Percentiles rank a stretch among this genome's conserved stretches.
Evolutionary conservation across 1,140 invertebrate genomes (phyloP).

Genomic region (Trachymyrmex cornetzi): DNA sequence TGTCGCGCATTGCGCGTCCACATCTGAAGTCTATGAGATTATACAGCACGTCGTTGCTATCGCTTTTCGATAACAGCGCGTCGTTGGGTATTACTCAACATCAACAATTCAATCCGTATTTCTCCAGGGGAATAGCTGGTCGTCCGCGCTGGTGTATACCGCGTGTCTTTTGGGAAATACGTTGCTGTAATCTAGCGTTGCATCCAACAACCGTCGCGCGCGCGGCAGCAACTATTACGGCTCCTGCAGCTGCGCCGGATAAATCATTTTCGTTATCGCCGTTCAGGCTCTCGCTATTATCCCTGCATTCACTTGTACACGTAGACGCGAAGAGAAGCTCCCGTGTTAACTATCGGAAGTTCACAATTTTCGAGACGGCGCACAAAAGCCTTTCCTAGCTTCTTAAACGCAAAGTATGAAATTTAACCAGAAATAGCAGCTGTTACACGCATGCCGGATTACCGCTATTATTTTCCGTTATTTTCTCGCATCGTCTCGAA

Average conservation of each 20-base stretch:
- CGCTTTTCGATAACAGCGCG: constrained; percentile 69
- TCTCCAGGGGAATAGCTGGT: constrained; percentile 62
- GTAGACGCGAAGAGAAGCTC: not conserved
- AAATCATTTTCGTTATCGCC: constrained; percentile 48
- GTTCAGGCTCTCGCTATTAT: not conserved
- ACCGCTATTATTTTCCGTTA: not conserved
- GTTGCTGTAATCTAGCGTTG: constrained; percentile 55
- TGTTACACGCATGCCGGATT: not conserved
- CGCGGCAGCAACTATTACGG: constrained; percentile 18
- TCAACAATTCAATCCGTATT: constrained; percentile 81
- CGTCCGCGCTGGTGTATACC: not conserved
- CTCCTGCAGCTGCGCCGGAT: constrained; percentile 5
- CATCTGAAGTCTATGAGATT: constrained; percentile 51
- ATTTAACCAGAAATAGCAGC: not conserved
- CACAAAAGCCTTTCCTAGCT: not conserved
- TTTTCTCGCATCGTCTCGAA: not conserved
- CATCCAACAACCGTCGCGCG: constrained; percentile 3
- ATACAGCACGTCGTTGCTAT: constrained; percentile 43
- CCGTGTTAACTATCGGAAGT: not conserved
- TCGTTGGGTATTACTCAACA: constrained; percentile 68
- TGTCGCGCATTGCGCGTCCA: not conserved
- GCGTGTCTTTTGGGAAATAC: constrained; percentile 66
- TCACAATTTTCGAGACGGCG: not conserved
- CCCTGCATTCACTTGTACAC: not conserved
- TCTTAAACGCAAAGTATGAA: not conserved